These are phyloP conservation scores for Lichenostomus cassidix DNA, from an alignment of 2,113 vertebrate genomes.

Conservation along the genomic window DNA sequence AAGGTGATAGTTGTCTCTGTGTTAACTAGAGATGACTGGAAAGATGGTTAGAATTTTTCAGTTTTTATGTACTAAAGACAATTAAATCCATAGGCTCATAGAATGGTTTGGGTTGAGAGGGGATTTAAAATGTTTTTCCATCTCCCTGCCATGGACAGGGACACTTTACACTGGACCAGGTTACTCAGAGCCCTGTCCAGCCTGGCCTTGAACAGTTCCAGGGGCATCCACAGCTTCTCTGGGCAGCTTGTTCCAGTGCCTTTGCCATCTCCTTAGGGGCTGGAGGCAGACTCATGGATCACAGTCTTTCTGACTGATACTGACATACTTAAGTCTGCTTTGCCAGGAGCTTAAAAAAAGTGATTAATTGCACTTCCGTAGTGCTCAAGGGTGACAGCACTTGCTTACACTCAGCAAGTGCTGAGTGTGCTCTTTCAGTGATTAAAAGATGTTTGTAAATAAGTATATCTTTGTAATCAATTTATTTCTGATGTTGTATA, in stretches of 20 bases:
- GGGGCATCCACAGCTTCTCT: not conserved
- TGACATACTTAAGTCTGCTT: not conserved
- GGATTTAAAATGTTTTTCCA: not conserved
- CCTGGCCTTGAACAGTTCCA: not conserved
- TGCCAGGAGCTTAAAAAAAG: not conserved
- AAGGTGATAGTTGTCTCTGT: not conserved
- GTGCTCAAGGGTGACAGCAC: not conserved
- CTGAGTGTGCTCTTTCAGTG: constrained; percentile 16
- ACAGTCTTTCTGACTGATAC: not conserved
- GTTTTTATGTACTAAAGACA: not conserved
- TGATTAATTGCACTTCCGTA: not conserved
- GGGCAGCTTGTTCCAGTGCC: not conserved
- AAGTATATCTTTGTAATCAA: constrained; percentile 30
- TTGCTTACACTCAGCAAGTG: not conserved
- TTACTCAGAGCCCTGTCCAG: not conserved
- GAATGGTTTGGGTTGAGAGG: not conserved
- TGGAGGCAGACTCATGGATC: not conserved
- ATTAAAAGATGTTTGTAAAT: constrained; percentile 64
- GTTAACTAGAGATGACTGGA: not conserved
- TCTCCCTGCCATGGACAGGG: not conserved
- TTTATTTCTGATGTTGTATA: constrained; percentile 21
- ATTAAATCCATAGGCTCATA: not conserved
- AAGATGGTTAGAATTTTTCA: not conserved
- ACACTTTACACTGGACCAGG: not conserved
- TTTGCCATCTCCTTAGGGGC: not conserved